A percentile compares a stretch with the other conserved stretches of the same genome.
phyloP scores from a whole-genome alignment of 2,113 vertebrate species.

The Archocentrus centrarchus region DNA sequence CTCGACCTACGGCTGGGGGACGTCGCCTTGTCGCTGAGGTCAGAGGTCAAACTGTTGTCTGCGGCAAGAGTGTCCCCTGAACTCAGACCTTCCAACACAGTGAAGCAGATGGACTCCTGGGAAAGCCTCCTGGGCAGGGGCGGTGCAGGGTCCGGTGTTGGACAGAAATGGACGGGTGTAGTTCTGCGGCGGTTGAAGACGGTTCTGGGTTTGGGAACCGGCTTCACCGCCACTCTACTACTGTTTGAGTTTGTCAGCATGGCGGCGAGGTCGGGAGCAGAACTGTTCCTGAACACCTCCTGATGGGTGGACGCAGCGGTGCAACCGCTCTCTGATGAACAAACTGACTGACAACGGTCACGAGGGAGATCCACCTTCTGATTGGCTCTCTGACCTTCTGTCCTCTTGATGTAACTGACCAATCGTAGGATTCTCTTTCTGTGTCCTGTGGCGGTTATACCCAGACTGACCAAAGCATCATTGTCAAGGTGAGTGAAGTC shows the following conservation, averaged over 20 bases:
- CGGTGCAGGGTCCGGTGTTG: not conserved
- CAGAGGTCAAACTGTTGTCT: conserved; percentile 39
- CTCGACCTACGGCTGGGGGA: not conserved
- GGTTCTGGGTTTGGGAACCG: conserved; percentile 93
- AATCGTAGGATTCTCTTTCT: conserved; percentile 92
- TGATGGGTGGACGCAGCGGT: not conserved
- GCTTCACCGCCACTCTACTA: conserved; percentile 70
- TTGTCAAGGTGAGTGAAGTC: conserved; percentile 85
- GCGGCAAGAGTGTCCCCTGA: conserved; percentile 36
- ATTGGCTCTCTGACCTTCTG: conserved; percentile 40
- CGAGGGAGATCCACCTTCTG: conserved; percentile 35
- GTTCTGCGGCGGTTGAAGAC: conserved; percentile 85
- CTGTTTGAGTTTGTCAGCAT: conserved; percentile 53
- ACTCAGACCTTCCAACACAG: conserved; percentile 73
- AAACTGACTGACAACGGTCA: conserved; percentile 71
- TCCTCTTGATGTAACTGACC: conserved; percentile 71
- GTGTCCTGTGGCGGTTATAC: conserved; percentile 92
- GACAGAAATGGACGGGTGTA: conserved; percentile 33
- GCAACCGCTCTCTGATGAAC: conserved; percentile 22
- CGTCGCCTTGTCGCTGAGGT: not conserved
- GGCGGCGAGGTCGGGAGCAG: conserved; percentile 55
- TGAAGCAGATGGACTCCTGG: conserved; percentile 72
- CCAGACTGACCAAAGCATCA: conserved; percentile 85
- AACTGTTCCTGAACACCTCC: conserved; percentile 63
- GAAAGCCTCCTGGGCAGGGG: conserved; percentile 54